A percentile compares a stretch with the other conserved stretches of the same genome.
Conservation (phyloP, 1,140 invertebrate species). For the Homarus americanus region DNA sequence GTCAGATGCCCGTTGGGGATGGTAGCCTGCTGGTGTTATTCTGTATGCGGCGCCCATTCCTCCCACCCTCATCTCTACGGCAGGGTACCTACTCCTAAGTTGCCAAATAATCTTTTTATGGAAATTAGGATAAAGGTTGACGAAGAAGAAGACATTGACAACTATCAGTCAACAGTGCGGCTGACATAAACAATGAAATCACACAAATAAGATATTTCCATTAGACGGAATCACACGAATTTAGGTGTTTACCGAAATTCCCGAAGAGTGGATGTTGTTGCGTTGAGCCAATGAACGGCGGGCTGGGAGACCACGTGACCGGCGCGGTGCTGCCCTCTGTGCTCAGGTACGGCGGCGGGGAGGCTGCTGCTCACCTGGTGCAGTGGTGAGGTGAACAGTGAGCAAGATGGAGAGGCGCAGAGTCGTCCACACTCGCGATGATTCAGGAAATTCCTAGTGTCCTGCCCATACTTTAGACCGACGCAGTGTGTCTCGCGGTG, state of each 20-base stretch:
- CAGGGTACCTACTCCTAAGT: slow-evolving; percentile 12
- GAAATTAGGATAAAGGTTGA: background rate
- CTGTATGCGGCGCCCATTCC: slow-evolving; percentile 65
- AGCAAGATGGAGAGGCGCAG: slow-evolving; percentile 68
- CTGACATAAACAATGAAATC: background rate
- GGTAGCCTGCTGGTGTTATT: slow-evolving; percentile 67
- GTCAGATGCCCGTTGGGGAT: slow-evolving; percentile 58
- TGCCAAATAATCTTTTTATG: slow-evolving; percentile 30
- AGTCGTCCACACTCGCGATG: slow-evolving; percentile 62
- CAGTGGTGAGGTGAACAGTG: slow-evolving; percentile 70
- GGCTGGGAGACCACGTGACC: slow-evolving; percentile 63
- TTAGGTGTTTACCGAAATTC: slow-evolving; percentile 38
- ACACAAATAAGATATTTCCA: slow-evolving; percentile 17
- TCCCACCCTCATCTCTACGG: slow-evolving; percentile 61
- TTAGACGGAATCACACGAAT: background rate
- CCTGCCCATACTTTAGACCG: slow-evolving; percentile 35
- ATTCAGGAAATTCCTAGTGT: slow-evolving; percentile 69
- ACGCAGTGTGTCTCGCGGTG: slow-evolving; percentile 12
- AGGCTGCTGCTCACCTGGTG: slow-evolving; percentile 57
- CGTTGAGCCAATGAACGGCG: slow-evolving; percentile 51
- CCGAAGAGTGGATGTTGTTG: slow-evolving; percentile 39
- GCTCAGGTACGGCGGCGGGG: slow-evolving; percentile 47
- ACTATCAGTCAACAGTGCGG: background rate
- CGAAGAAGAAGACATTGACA: background rate
- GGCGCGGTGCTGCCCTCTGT: slow-evolving; percentile 64